Base-by-base conservation (phyloP, 2,113 vertebrate species). In the Cichladusa arquata region DNA sequence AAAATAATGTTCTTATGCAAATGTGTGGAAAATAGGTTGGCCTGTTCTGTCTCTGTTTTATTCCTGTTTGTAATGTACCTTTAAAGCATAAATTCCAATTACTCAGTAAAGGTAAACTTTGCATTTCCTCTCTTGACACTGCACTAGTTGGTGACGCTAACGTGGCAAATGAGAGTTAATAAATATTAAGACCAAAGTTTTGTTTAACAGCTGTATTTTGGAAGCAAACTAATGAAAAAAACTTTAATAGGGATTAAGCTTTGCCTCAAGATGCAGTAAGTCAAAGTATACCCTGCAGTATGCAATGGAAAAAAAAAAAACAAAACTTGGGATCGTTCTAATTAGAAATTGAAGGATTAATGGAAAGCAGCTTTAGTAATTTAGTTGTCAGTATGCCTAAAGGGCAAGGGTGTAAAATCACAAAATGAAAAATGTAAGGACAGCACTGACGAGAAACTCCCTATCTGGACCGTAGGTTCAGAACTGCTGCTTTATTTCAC, bases 311-410 rank as follows among this genome's bases (percentile, higher is more conserved):
- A 24, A 74, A 61, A 72, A 45, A 53, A 73, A 67, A 51, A 64
- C 42, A 40, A 74, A 12, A 17, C 62, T 53, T 60, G 19, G 22
- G 8, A 38, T 88, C 36, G 47, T 86, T 90, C 58, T 88, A 88
- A 88, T 92, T 94, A 70, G 50, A 86, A 93, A 73, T 65, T 19
- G 82, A 93, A 90, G 67, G 88, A 96, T 94, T 93, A 93, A 73
- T 86, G 54, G 47, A 86, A 93, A 92, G 76, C 50, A 73, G 71
- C 64, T 96, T 86, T 88, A 58, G 23, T 88, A 70, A 86, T 25
- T 92, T 79, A 20, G 42, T 92, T 92, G 66, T 93, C 50, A 73
- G 79, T 69, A 25, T 88, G 71, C 67, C 82, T 93, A 50, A 69
- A 86, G 64, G 62, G 33, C 45, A 83, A 62, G 74, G 42, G 38